Base-by-base conservation (phyloP, 2,113 vertebrate genomes). In the Edolisoma coerulescens region DNA sequence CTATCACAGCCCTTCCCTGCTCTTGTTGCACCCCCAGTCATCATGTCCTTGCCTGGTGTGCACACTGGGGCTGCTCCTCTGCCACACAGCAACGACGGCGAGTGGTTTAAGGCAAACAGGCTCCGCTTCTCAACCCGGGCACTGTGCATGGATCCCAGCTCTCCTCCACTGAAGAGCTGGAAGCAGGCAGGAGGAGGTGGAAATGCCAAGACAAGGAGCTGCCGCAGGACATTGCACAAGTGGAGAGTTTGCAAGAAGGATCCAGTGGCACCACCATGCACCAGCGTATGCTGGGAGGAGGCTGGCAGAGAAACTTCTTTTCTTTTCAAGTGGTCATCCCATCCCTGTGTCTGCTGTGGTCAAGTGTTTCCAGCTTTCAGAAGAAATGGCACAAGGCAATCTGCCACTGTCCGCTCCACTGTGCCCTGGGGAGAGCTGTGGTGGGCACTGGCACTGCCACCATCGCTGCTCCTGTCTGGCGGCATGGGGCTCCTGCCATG, bases 351-450 rank as follows among this genome's bases (percentile, higher is more conserved):
- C 71, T 23, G 7, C 57, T 0, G 0, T 24, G 21, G 63, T 83
- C 76, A 23, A 93, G 71, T 3, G 57, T 82, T 94, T 56, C 75
- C 91, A 75, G 88, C 94, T 93, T 24, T 13, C 79, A 60, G 49
- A 19, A 54, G 74, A 20, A 88, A 9, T 1, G 15, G 53, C 70
- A 39, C 52, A 64, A 22, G 16, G 61, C 42, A 7, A 42, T 75
- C 32, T 10, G 59, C 49, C 0, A 1, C 69, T 52, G 44, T 41
- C 13, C 61, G 44, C 60, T 80, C 20, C 17, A 0, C 32, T 1
- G 3, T 5, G 35, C 35, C 52, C 37, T 0, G 3, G 21, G 50
- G n/a, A 0, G 3, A 23, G 73, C 37, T 3, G 7, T 1, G 6
- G 15, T 28, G 60, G 64, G 42, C 68, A 21, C 22, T 0, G 3